Evolutionary conservation across 2,113 vertebrate species (phyloP).

Genomic region (Murina feae): DNA sequence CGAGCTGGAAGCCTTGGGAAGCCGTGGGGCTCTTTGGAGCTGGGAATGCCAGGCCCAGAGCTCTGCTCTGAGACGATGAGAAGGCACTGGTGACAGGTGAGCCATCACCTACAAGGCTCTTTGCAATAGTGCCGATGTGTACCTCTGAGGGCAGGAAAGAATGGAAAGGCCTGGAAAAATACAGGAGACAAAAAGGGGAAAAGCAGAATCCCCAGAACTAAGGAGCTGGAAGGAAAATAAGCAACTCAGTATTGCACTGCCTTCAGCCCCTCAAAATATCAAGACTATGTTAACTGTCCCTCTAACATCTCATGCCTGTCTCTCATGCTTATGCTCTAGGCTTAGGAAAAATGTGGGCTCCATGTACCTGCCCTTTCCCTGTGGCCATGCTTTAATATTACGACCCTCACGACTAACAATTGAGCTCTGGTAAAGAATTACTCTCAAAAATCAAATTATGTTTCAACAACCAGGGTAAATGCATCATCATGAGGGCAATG

Average conservation of each 20-base stretch:
- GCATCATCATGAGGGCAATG: background rate
- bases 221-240: background rate
- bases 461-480: background rate
- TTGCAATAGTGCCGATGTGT: background rate
- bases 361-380: accelerated
- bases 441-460: background rate
- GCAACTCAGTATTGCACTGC: background rate
- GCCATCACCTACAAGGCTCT: background rate
- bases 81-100: too few species aligned
- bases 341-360: background rate
- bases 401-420: background rate
- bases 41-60: background rate
- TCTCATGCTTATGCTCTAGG: background rate
- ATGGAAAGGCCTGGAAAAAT: background rate
- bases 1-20: background rate
- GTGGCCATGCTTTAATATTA: background rate
- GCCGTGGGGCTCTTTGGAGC: background rate
- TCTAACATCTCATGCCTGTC: background rate
- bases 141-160: background rate
- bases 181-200: background rate
- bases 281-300: background rate
- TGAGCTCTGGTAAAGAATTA: background rate
- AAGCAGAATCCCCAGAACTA: background rate
- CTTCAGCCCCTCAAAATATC: background rate
- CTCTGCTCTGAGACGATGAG: background rate